Evolutionary conservation across 2,888 invertebrate genomes (phyloP).

Genomic region (Phalangium opilio): DNA sequence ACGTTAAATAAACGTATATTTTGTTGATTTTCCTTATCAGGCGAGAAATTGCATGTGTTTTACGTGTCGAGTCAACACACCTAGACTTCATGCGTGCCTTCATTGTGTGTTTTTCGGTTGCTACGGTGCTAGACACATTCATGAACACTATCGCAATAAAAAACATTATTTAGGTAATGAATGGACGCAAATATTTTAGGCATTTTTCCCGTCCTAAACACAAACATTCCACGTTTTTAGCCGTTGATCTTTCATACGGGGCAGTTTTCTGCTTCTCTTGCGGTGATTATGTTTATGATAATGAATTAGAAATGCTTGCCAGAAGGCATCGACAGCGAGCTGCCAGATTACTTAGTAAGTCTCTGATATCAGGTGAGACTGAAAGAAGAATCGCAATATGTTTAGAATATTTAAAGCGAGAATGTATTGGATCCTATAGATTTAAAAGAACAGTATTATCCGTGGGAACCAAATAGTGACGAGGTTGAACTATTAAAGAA

Average conservation of each 20-base stretch:
- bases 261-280: constrained; percentile 79
- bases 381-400: background rate
- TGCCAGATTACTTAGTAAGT: constrained; percentile 23
- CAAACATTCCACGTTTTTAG: constrained; percentile 28
- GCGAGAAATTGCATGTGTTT: constrained; percentile 10
- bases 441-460: constrained; percentile 40
- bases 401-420: background rate
- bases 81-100: constrained; percentile 40
- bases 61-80: constrained; percentile 7
- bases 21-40: constrained; percentile 4
- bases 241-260: constrained; percentile 74
- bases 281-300: constrained; percentile 79
- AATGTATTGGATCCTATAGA: constrained; percentile 7
- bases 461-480: constrained; percentile 62
- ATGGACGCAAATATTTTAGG: too few species aligned
- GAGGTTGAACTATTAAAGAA: constrained; percentile 59
- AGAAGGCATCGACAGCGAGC: constrained; percentile 25
- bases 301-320: constrained; percentile 41
- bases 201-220: too few species aligned
- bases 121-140: constrained; percentile 56
- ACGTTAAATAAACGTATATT: background rate
- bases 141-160: constrained; percentile 63
- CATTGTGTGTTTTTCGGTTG: constrained; percentile 92
- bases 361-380: constrained; percentile 4
- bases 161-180: constrained; percentile 59